A percentile compares a stretch with the other conserved stretches of the same genome.
phyloP scores from a whole-genome alignment of 2,888 invertebrate species.

The Dione vanillae region DNA sequence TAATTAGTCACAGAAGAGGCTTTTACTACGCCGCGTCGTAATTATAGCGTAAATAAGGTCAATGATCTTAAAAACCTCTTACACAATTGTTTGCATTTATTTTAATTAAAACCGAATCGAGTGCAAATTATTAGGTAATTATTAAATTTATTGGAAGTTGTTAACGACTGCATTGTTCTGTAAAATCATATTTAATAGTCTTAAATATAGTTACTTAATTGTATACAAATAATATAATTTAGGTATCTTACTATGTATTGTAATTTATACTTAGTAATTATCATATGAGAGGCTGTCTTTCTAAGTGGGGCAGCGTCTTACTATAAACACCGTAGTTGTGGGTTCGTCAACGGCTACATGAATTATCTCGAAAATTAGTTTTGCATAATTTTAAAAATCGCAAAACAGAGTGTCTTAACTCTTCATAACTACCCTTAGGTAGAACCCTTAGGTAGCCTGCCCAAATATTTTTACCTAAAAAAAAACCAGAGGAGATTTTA shows the following conservation, averaged over 20 bases:
- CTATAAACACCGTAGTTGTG: too few relatives aligned
- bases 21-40: conserved; percentile 36
- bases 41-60: conserved; percentile 42
- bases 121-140: conserved; percentile 21
- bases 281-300: too few relatives aligned
- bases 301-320: too few relatives aligned
- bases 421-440: too few relatives aligned
- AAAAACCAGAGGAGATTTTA: too few relatives aligned
- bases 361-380: too few relatives aligned
- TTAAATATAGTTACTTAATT: background rate
- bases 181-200: background rate
- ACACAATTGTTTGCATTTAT: conserved; percentile 35
- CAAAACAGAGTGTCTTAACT: too few relatives aligned
- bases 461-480: too few relatives aligned
- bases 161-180: background rate
- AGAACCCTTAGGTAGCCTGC: too few relatives aligned
- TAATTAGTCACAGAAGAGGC: conserved; percentile 41
- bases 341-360: too few relatives aligned
- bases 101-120: conserved; percentile 27
- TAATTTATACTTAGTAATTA: conserved; percentile 1
- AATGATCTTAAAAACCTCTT: conserved; percentile 39
- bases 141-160: background rate
- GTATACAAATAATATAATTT: background rate
- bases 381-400: too few relatives aligned
- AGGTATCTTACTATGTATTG: too few relatives aligned